Percentiles rank a stretch among this genome's conserved stretches.
Conservation (phyloP, 2,888 invertebrate genomes). For the Xanthorhoe spadicearia region DNA sequence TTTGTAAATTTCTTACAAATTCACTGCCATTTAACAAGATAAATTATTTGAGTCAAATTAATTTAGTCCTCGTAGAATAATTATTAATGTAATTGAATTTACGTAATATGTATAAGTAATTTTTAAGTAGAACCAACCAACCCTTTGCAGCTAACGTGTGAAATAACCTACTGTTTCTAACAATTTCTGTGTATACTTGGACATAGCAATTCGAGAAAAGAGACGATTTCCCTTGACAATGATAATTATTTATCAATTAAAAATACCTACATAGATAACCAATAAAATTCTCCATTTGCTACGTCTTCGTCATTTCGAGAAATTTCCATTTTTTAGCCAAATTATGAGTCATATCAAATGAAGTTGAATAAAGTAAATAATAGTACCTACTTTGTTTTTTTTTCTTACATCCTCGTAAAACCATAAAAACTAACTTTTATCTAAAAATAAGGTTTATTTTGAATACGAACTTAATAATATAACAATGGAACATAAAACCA, state of each 20-base stretch:
- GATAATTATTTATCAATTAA: neutral
- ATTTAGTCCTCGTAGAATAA: conserved; percentile 43
- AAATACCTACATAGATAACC: neutral
- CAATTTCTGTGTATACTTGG: conserved; percentile 19
- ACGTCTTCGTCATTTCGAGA: conserved; percentile 60
- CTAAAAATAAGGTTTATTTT: conserved; percentile 11
- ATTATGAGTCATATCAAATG: conserved; percentile 83
- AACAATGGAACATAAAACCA: conserved; percentile 2
- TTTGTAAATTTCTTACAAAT: conserved; percentile 39
- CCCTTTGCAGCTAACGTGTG: conserved; percentile 55
- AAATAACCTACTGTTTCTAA: conserved; percentile 54
- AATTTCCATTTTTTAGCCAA: conserved; percentile 78
- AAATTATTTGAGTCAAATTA: conserved; percentile 46
- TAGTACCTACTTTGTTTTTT: conserved; percentile 44
- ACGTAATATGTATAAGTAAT: conserved; percentile 61
- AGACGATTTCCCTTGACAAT: neutral
- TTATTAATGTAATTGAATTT: conserved; percentile 63
- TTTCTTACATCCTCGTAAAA: neutral
- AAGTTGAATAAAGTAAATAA: conserved; percentile 80
- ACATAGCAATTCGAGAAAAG: conserved; percentile 20
- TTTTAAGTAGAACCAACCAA: conserved; percentile 62
- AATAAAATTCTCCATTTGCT: conserved; percentile 34
- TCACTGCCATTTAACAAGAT: conserved; percentile 51
- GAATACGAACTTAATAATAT: neutral
- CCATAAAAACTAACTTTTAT: neutral